Percentiles rank a stretch among this genome's conserved stretches.
Conservation (phyloP, 2,113 vertebrate genomes). For the Murina feae region DNA sequence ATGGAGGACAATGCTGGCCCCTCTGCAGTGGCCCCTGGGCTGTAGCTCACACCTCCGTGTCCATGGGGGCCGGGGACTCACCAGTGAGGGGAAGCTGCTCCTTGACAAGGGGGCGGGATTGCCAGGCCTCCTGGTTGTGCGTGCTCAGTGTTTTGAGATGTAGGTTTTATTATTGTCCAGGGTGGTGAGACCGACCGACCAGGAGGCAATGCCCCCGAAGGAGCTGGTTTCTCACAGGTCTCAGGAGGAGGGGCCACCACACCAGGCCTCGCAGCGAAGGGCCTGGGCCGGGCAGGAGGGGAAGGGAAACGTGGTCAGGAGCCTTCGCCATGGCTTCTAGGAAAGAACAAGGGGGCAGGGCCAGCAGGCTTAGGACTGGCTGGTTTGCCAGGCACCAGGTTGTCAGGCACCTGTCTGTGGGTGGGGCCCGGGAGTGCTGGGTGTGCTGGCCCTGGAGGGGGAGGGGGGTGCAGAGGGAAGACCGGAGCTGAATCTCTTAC, state of each 20-base stretch:
- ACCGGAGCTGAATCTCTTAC: neutral
- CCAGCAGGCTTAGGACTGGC: neutral
- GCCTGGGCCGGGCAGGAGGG: neutral
- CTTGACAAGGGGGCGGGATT: neutral
- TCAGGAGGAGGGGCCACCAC: neutral
- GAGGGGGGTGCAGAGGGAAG: neutral
- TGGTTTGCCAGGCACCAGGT: neutral
- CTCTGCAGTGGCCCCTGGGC: neutral
- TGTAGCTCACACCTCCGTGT: neutral
- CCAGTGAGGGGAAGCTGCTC: neutral
- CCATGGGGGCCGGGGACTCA: accelerated
- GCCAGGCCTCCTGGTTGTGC: neutral
- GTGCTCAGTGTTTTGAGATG: neutral
- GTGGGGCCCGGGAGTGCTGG: too few relatives aligned
- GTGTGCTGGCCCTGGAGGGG: neutral
- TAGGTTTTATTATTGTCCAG: neutral
- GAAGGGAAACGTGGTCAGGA: neutral
- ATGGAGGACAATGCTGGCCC: neutral
- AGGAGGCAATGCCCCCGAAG: neutral
- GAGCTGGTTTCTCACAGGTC: neutral
- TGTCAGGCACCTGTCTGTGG: too few relatives aligned
- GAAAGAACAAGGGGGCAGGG: neutral
- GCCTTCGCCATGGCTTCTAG: accelerated
- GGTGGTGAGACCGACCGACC: neutral
- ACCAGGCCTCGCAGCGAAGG: accelerated